Conservation (phyloP, 2,888 invertebrate species). For the Andrena bucephala region DNA sequence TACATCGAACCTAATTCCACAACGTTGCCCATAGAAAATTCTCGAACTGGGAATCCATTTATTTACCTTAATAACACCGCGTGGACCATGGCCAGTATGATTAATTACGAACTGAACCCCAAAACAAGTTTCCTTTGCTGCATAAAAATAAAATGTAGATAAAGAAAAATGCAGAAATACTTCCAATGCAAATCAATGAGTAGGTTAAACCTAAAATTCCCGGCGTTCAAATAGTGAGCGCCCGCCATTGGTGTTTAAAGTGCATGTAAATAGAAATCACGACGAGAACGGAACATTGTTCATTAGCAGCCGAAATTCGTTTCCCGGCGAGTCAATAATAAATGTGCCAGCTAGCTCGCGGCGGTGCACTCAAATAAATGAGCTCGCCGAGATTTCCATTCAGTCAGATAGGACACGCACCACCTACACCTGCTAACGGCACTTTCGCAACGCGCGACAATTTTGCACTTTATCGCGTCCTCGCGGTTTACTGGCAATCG, state of each 20-base stretch:
- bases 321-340: constrained; percentile 16
- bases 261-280: background rate
- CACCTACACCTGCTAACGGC: constrained; percentile 56
- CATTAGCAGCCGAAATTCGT: constrained; percentile 14
- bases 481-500: constrained; percentile 75
- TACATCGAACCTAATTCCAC: background rate
- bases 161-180: too few species aligned
- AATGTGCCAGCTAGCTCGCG: constrained; percentile 12
- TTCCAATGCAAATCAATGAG: too few species aligned
- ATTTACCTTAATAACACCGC: too few species aligned
- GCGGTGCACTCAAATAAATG: constrained; percentile 67
- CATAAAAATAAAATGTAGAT: too few species aligned
- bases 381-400: constrained; percentile 59
- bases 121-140: too few species aligned
- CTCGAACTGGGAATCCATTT: background rate
- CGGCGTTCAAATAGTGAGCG: too few species aligned
- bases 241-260: too few species aligned
- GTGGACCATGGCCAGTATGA: too few species aligned
- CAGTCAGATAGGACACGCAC: constrained; percentile 53
- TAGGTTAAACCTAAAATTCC: too few species aligned
- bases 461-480: constrained; percentile 66
- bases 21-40: background rate
- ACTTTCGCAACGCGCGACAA: constrained; percentile 49
- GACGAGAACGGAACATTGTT: constrained; percentile 8
- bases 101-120: too few species aligned